Base-by-base conservation (phyloP, 2,113 vertebrate species). In the Gallinago jamesoni region DNA sequence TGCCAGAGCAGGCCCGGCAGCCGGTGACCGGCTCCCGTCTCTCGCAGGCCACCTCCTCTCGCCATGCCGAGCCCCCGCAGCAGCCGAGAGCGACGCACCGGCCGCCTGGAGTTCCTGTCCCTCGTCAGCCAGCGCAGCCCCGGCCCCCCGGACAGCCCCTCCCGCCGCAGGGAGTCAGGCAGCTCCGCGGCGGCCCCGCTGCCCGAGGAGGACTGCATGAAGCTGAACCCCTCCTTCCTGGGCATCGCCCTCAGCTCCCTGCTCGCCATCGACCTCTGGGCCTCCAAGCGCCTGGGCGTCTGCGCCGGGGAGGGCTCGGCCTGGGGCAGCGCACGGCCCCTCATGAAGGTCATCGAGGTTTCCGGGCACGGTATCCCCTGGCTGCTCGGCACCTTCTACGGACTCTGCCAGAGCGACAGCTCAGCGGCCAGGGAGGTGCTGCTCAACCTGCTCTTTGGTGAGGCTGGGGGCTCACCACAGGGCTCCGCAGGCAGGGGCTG, bases 271-370 rank as follows among this genome's bases (percentile, higher is more conserved):
- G 99, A 99, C 98, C 98, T 99, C 93, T 99, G 99, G 99, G 97
- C 99, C 67, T 99, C 99, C 92, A 99, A 99, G 97, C 98, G 98
- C 74, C 98, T 99, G 73, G 99, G 99, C 6, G 99, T 99, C 69
- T 99, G 99, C 57, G 99, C 99, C 1, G 98, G 97, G 6, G 99
- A 99, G 94, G 98, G 98, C 91, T 99, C 99, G 17, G 97, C 99
- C 30, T 99, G 99, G 98, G 99, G 99, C 72, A 99, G 98, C 76
- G 97, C 98, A 14, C 97, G 99, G 1, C 99, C 99, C 2, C 90
- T 99, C 3, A 99, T 99, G 99, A 99, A 99, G 86, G 98, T 99
- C 57, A 97, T 99, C 37, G 99, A 99, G 98, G 96, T 99, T 31
- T 99, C 99, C 1, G 99, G 99, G 7, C 99, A 99, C 6, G 99